These are phyloP conservation scores for Drosophila mimetica DNA, from an alignment of 2,888 invertebrate species.

Conservation along the genomic window DNA sequence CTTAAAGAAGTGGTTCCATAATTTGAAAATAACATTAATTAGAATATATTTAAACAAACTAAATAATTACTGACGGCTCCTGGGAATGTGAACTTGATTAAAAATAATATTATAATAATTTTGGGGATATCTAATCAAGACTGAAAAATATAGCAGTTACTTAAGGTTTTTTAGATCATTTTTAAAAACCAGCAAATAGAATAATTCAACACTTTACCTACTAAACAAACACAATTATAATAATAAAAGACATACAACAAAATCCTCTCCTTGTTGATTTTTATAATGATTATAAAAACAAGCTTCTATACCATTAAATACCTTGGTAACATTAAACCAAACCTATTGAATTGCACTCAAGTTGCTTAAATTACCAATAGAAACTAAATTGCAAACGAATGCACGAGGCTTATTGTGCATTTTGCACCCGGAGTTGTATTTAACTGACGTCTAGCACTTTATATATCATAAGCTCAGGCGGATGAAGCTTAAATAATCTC, in stretches of 20 bases:
- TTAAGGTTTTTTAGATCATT: no score
- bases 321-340: not conserved
- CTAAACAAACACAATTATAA: not conserved
- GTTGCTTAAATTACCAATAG: slow-evolving; percentile 4
- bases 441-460: slow-evolving; percentile 6
- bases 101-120: no score
- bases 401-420: slow-evolving; percentile 3
- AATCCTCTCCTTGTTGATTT: not conserved
- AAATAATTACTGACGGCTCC: no score
- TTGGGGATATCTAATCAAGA: no score
- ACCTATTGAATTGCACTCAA: slow-evolving; percentile 11
- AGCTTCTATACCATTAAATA: not conserved
- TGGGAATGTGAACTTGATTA: no score
- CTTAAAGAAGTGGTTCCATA: not conserved
- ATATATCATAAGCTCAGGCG: slow-evolving; percentile 12
- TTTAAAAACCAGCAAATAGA: no score
- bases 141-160: no score
- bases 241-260: not conserved
- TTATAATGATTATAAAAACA: not conserved
- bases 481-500: slow-evolving; percentile 20
- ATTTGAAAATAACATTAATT: no score
- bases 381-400: slow-evolving; percentile 4
- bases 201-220: no score
- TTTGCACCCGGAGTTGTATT: slow-evolving; percentile 10
- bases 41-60: no score